A percentile compares a stretch with the other conserved stretches of the same genome.
Evolutionary conservation across 2,797 vertebrate genomes (phyloP).

Genomic region (Artibeus lituratus): DNA sequence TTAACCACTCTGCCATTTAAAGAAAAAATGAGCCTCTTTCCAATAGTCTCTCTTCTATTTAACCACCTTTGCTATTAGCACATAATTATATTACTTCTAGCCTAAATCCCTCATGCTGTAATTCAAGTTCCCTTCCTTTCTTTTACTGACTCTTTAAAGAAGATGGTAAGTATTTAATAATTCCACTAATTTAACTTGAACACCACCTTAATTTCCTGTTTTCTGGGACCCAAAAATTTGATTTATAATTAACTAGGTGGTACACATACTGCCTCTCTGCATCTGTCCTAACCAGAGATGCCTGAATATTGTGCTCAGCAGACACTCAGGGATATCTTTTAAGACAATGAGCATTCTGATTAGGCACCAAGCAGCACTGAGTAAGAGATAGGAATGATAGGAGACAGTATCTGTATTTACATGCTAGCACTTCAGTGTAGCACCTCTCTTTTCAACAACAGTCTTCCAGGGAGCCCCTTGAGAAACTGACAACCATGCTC

Average conservation of each 20-base stretch:
- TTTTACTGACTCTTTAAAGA: slow-evolving; percentile 2
- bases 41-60: neutral
- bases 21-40: neutral
- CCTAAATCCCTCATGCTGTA: neutral
- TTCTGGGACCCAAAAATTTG: neutral
- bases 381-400: neutral
- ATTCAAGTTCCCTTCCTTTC: neutral
- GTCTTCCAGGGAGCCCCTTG: neutral
- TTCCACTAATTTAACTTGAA: slow-evolving; percentile 25
- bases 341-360: neutral
- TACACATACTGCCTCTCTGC: neutral
- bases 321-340: neutral
- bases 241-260: slow-evolving; percentile 16
- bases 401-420: neutral
- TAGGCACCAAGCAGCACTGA: neutral
- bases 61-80: slow-evolving; percentile 23
- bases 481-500: neutral
- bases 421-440: neutral
- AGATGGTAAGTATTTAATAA: neutral
- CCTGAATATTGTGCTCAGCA: neutral
- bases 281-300: neutral
- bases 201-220: neutral
- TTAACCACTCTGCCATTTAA: neutral
- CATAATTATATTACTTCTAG: neutral
- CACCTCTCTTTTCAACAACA: neutral